Evolutionary conservation across 1,140 invertebrate species (phyloP), one percentile per base, ranked within the genome.

Genomic region (Drosophila chauvacae): DNA sequence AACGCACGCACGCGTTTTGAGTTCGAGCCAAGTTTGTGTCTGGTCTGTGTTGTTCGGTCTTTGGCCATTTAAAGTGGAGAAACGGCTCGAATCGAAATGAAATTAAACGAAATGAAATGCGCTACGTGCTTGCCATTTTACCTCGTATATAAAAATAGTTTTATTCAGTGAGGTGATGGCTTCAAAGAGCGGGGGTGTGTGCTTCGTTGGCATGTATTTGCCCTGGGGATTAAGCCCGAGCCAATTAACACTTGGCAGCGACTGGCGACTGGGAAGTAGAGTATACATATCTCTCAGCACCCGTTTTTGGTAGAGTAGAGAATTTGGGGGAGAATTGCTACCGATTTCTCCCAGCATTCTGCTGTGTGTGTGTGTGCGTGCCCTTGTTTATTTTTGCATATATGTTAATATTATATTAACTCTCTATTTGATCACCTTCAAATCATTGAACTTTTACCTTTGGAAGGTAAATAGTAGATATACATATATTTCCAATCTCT

Each of bases 1-100:
- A 48, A 48, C 51, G 77, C 68, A 71, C 61, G 64, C 60, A 80
- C 66, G 73, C 63, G 35, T 41, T 28, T 73, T 59, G 55, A 20
- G 58, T 51, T 69, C 42, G 42, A 76, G 45, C 61, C 73, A 76
- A 75, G 60, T 76, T 76, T 75, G 73, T 85, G 20, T 20, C 20
- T 3, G 16, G 26, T 2, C n/a, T 28, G 26, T 50, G 9, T 11
- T 11, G 41, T 48, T 55, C 64, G 74, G 65, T 79, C 56, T 85
- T 76, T 44, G 58, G 72, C 65, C 74, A 64, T 71, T 58, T 71
- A 39, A 48, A 50, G 45, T 58, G 30, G 44, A 33, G 28, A 33
- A 60, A 60, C 47, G 59, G 57, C 58, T 65, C 39, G 66, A 62
- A 45, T 65, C 41, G 62, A 41, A 64, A 64, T 64, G 51, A 71